Conservation (phyloP, 2,797 vertebrate genomes). For the Australoheros facetus region DNA sequence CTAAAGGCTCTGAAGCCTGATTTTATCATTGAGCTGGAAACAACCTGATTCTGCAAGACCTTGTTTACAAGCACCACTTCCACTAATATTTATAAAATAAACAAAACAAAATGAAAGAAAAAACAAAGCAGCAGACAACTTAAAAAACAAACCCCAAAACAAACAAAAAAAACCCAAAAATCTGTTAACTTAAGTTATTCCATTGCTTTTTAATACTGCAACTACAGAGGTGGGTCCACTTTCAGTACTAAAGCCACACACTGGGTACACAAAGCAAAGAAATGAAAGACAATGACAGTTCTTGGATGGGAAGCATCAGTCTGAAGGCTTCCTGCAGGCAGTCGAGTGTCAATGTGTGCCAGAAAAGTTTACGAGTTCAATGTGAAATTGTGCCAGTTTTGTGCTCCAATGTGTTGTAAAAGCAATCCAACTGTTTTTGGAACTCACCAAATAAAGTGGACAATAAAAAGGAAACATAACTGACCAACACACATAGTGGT, state of each 20-base stretch:
- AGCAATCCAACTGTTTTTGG: slow-evolving; percentile 30
- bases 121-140: slow-evolving; percentile 4
- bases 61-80: slow-evolving; percentile 33
- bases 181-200: slow-evolving; percentile 18
- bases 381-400: slow-evolving; percentile 23
- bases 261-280: slow-evolving; percentile 25
- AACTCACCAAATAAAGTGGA: not conserved
- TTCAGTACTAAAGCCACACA: slow-evolving; percentile 45
- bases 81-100: not conserved
- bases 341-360: slow-evolving; percentile 5
- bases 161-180: not conserved
- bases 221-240: slow-evolving; percentile 53
- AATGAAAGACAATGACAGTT: not conserved
- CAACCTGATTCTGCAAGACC: slow-evolving; percentile 1
- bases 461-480: slow-evolving; percentile 46
- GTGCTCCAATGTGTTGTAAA: slow-evolving; percentile 12
- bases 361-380: not conserved
- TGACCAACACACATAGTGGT: slow-evolving; percentile 60
- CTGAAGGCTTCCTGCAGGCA: slow-evolving; percentile 13
- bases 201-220: slow-evolving; percentile 57
- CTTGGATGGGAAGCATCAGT: slow-evolving; percentile 1
- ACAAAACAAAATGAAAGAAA: not conserved
- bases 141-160: not conserved
- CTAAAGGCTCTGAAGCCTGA: slow-evolving; percentile 10
- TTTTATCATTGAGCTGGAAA: slow-evolving; percentile 23